Evolutionary conservation across 1,140 invertebrate species (phyloP), one percentile per base, ranked within the genome.

Genomic region (Zaprionus inermis): DNA sequence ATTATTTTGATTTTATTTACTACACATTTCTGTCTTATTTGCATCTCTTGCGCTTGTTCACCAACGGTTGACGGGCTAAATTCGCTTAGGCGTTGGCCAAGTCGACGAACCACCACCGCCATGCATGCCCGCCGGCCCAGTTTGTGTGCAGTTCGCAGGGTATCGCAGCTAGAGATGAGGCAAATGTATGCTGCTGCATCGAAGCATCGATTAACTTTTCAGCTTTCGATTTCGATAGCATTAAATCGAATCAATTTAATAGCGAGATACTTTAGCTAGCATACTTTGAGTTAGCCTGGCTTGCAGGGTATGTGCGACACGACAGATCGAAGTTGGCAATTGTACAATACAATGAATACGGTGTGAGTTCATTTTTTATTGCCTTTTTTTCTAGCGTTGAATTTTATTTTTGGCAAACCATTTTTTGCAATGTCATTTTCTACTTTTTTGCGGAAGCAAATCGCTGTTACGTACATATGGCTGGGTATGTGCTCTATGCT

Each of bases 391-490:
- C 56, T 32, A 12, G 24, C 46, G 38, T 66, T 60, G 46, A 38
- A 54, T 60, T 54, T 58, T 20, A 5, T 56, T 73, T 36, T 66
- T 18, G 22, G 54, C 41, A 49, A 51, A 20, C 32, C 24, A 20
- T 68, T 59, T 58, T 61, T 36, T 76, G 49, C 81, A 76, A 84
- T 84, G 69, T 79, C 81, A 84, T 84, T 84, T 54, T 65, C 12
- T 44, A 6, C 24, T 71, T 78, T 56, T 88, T 82, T 89, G 83
- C 83, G 84, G 79, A 88, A 88, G 84, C 84, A 77, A 88, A 84
- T 66, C 56, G 54, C 55, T 61, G 83, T 82, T 85, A 82, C 72
- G 79, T 30, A 60, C 75, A 76, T 69, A 51, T 41, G 49, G 24
- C 28, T 58, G 30, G 16, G 6, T 49, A 30, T 20, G 34, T 44